A percentile compares a stretch with the other conserved stretches of the same genome.
Evolutionary conservation across 2,888 invertebrate species (phyloP).

Genomic region (Apamea anceps): DNA sequence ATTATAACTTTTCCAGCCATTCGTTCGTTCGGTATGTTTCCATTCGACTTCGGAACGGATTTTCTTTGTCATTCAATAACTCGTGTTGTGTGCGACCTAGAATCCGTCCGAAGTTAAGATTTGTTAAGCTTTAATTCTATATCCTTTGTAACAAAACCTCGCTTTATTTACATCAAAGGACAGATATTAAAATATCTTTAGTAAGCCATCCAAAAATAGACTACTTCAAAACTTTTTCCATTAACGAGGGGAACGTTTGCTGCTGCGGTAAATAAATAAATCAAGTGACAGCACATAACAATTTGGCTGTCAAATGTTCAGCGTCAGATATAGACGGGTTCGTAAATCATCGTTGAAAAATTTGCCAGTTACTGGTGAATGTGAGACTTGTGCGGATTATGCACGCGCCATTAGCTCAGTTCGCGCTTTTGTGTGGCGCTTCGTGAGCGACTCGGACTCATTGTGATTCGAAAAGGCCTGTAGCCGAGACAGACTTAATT

Average conservation of each 20-base stretch:
- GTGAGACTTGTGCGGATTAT: slow-evolving; percentile 84
- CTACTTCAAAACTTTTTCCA: slow-evolving; percentile 59
- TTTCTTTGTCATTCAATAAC: slow-evolving; percentile 56
- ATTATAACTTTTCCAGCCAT: slow-evolving; percentile 81
- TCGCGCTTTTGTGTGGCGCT: slow-evolving; percentile 80
- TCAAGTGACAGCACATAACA: slow-evolving; percentile 62
- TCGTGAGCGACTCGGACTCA: slow-evolving; percentile 73
- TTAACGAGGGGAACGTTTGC: slow-evolving; percentile 40
- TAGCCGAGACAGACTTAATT: slow-evolving; percentile 75
- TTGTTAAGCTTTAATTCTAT: slow-evolving; percentile 36
- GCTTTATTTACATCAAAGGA: slow-evolving; percentile 43
- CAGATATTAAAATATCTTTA: slow-evolving; percentile 38
- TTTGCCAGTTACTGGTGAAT: slow-evolving; percentile 81
- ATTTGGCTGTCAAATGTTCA: slow-evolving; percentile 65
- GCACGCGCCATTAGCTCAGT: slow-evolving; percentile 83
- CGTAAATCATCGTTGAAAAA: slow-evolving; percentile 80
- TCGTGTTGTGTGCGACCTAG: slow-evolving; percentile 48
- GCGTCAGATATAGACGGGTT: slow-evolving; percentile 65
- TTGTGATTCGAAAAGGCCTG: slow-evolving; percentile 80
- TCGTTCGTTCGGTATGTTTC: slow-evolving; percentile 69
- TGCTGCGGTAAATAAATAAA: slow-evolving; percentile 61
- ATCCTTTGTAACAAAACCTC: slow-evolving; percentile 40
- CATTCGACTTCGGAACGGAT: slow-evolving; percentile 53
- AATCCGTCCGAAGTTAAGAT: slow-evolving; percentile 40
- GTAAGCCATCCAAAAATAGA: slow-evolving; percentile 43